phyloP scores from a whole-genome alignment of 2,888 invertebrate genomes.

The Netelia fuscicornis region DNA sequence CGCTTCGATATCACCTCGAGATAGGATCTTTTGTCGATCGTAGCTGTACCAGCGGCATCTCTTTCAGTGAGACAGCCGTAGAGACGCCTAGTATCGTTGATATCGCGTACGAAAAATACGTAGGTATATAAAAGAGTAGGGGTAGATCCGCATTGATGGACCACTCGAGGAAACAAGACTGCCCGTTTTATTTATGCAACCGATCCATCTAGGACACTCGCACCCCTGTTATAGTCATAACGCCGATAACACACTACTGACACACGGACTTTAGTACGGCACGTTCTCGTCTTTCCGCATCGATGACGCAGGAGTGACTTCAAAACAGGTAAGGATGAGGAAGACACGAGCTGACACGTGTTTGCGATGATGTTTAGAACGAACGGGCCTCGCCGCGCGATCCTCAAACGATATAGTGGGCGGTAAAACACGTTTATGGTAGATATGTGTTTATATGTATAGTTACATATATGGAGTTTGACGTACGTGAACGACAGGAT shows the following conservation, averaged over 20 bases:
- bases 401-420: constrained; percentile 47
- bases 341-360: constrained; percentile 77
- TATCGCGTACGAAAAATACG: neutral
- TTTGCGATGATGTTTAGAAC: constrained; percentile 64
- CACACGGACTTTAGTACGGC: constrained; percentile 33
- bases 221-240: neutral
- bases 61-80: constrained; percentile 11
- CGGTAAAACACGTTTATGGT: constrained; percentile 27
- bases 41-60: constrained; percentile 19
- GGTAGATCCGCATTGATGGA: neutral
- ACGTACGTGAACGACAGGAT: constrained; percentile 6
- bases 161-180: no score
- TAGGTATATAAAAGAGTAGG: neutral
- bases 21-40: constrained; percentile 71
- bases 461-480: constrained; percentile 10
- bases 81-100: constrained; percentile 5
- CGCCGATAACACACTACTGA: constrained; percentile 22
- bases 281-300: constrained; percentile 59
- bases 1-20: constrained; percentile 61
- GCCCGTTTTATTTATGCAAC: no score
- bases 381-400: constrained; percentile 33
- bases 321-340: constrained; percentile 75
- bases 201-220: neutral
- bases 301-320: constrained; percentile 74
- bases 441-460: neutral